Evolutionary conservation across 1,140 invertebrate genomes (phyloP).

Genomic region (Episyrphus balteatus): DNA sequence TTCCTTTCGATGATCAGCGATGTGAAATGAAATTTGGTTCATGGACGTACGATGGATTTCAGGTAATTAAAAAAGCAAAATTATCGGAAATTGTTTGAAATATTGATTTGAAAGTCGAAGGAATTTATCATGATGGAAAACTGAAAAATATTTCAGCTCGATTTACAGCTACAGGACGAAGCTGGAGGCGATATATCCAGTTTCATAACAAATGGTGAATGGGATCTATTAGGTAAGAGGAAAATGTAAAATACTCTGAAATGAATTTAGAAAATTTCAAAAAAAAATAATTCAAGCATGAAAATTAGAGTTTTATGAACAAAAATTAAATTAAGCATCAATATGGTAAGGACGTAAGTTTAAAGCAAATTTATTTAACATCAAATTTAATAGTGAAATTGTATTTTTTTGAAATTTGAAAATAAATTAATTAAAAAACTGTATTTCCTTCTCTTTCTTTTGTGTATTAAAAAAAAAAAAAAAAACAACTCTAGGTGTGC

Average conservation of each 20-base stretch:
- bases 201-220: slow-evolving; percentile 97
- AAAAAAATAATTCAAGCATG: not conserved
- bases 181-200: slow-evolving; percentile 84
- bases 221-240: slow-evolving; percentile 88
- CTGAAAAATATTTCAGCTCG: slow-evolving; percentile 79
- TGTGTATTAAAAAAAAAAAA: slow-evolving; percentile 1
- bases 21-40: slow-evolving; percentile 92
- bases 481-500: slow-evolving; percentile 56
- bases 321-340: too few species aligned
- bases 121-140: too few species aligned
- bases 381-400: too few species aligned
- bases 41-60: slow-evolving; percentile 93
- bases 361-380: too few species aligned
- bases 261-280: not conserved
- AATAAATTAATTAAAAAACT: too few species aligned
- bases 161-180: slow-evolving; percentile 82
- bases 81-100: not conserved
- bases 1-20: slow-evolving; percentile 86
- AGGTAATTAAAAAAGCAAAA: slow-evolving; percentile 47
- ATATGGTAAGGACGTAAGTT: too few species aligned
- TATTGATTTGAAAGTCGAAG: too few species aligned
- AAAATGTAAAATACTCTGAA: not conserved
- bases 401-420: too few species aligned
- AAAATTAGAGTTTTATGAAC: not conserved
- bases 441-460: not conserved